Evolutionary conservation across 2,797 vertebrate genomes (phyloP).

Genomic region (Delichon dasypus): DNA sequence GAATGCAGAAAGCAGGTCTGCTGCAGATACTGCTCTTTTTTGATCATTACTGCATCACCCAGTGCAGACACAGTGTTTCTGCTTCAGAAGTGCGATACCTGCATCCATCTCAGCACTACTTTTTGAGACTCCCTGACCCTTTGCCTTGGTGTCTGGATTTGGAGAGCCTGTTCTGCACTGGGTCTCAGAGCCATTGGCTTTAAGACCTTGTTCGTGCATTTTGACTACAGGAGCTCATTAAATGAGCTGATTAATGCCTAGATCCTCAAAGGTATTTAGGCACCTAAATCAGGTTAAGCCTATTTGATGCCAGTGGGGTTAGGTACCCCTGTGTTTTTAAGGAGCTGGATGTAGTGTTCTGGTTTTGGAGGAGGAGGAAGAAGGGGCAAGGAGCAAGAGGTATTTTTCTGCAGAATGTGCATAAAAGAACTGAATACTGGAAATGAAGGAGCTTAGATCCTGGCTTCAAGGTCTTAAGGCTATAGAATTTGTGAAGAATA

Average conservation of each 20-base stretch:
- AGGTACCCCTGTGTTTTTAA: neutral
- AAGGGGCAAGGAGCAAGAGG: neutral
- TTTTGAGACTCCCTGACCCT: neutral
- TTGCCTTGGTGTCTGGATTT: neutral
- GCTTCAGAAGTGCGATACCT: neutral
- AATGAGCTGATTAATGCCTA: constrained; percentile 9
- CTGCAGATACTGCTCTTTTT: neutral
- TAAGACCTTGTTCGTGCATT: constrained; percentile 39
- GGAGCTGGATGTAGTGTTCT: neutral
- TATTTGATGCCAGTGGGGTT: neutral
- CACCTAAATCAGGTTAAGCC: constrained; percentile 7
- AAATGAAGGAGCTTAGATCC: neutral
- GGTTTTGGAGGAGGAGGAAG: neutral
- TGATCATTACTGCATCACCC: neutral
- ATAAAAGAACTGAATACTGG: neutral
- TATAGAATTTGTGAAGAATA: neutral
- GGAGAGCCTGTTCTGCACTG: neutral
- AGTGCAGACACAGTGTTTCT: neutral
- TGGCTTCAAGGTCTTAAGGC: neutral
- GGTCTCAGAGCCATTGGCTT: neutral
- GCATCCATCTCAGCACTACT: neutral
- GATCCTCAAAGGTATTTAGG: constrained; percentile 4
- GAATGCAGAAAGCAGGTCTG: neutral
- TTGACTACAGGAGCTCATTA: neutral
- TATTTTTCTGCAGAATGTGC: neutral